A percentile compares a stretch with the other conserved stretches of the same genome.
Conservation (phyloP, 2,113 vertebrate species). For the Antechinus flavipes region DNA sequence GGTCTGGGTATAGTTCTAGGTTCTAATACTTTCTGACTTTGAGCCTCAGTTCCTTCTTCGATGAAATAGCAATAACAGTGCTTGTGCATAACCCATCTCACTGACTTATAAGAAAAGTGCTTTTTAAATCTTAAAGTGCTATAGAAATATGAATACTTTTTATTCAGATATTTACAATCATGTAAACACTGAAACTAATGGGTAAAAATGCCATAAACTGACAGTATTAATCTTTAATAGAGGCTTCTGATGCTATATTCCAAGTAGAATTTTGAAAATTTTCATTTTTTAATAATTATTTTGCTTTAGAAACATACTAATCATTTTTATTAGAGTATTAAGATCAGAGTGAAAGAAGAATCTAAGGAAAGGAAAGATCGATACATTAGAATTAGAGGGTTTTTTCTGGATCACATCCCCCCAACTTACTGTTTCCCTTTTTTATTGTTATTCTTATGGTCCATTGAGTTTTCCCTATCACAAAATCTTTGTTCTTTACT, state of each 20-base stretch:
- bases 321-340: neutral
- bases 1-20: neutral
- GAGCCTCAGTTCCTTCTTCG: neutral
- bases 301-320: neutral
- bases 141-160: neutral
- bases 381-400: neutral
- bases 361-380: neutral
- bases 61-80: neutral
- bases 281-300: neutral
- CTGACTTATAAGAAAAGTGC: neutral
- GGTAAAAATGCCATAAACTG: neutral
- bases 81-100: neutral
- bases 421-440: neutral
- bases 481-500: neutral
- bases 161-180: neutral
- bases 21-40: neutral
- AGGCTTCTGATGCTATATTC: neutral
- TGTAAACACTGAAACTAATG: neutral
- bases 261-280: neutral
- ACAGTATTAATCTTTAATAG: slow-evolving; percentile 20
- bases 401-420: neutral
- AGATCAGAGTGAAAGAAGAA: neutral
- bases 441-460: neutral
- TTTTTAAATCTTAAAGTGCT: neutral
- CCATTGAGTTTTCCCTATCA: neutral